Conservation (phyloP, 2,888 invertebrate species). For the Cyclophora albipunctata region DNA sequence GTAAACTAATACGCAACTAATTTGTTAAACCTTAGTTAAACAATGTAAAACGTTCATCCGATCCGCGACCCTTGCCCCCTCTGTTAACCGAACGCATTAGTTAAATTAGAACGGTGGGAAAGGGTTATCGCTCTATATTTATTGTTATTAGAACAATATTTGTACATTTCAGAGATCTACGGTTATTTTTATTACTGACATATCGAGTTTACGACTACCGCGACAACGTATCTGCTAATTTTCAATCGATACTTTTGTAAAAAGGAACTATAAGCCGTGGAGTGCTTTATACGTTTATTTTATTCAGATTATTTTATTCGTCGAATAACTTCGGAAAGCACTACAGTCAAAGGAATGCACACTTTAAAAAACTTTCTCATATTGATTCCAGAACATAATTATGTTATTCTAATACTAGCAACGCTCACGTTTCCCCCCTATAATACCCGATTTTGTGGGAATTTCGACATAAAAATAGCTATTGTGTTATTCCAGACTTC, state of each 20-base stretch:
- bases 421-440: no score
- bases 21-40: slow-evolving; percentile 57
- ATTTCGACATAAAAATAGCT: no score
- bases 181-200: slow-evolving; percentile 58
- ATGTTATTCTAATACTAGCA: no score
- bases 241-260: slow-evolving; percentile 22
- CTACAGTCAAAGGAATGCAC: no score
- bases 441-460: no score
- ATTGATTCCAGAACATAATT: no score
- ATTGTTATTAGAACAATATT: slow-evolving; percentile 75
- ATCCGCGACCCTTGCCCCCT: slow-evolving; percentile 57
- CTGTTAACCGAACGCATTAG: slow-evolving; percentile 60
- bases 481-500: no score
- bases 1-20: slow-evolving; percentile 34
- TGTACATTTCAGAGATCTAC: slow-evolving; percentile 66
- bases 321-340: no score
- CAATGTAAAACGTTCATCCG: slow-evolving; percentile 55
- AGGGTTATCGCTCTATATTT: slow-evolving; percentile 68
- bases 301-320: no score
- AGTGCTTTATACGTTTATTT: no score
- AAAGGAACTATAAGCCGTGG: slow-evolving; percentile 34
- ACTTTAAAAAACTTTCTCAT: no score
- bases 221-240: slow-evolving; percentile 22
- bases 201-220: slow-evolving; percentile 31
- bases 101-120: slow-evolving; percentile 75